Evolutionary conservation across 2,797 vertebrate species (phyloP), one percentile per base, ranked within the genome.

Genomic region (Delichon dasypus): DNA sequence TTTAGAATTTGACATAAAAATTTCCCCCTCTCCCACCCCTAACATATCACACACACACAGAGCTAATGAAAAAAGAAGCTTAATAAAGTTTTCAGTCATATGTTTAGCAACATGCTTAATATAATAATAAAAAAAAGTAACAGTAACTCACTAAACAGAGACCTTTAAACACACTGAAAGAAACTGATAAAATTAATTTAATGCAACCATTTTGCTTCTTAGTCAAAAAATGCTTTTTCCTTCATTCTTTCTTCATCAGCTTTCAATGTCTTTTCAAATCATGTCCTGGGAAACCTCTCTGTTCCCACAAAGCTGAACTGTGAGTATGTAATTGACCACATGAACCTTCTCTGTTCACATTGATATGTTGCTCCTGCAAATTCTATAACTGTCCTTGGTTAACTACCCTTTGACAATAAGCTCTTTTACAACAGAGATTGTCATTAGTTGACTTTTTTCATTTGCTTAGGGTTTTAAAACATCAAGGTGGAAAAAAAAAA

Each of bases 21-120:
- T 54, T 61, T 12, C 1, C 2, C 3, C 2, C 44, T 4, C 21
- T 42, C 7, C 2, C 4, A 32, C 16, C 4, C 6, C 5, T 70
- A 66, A 47, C 16, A 16, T 34, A 25, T 2, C n/a, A 32, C 23
- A 54, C 16, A 42, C 12, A 47, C 5, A 27, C 1, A 48, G 44
- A 45, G 19, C 30, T 34, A 32, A 54, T 51, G 7, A 76, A 58
- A 45, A 88, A 44, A 10, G 20, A 77, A 30, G 8, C 11, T 42
- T 38, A 58, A 67, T 47, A 34, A 60, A 48, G 2, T 62, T 78
- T 81, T 9, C 44, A 45, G 18, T 19, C 18, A 45, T 16, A 47
- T 86, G 3, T 23, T 95, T 64, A 67, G 2, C 22, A 78, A 10
- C 9, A 48, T 34, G 20, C 14, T 86, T 71, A 55, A 71, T 36